These are phyloP conservation scores for Trochalopteron elliotii DNA, from an alignment of 2,113 vertebrate species.

Conservation along the genomic window DNA sequence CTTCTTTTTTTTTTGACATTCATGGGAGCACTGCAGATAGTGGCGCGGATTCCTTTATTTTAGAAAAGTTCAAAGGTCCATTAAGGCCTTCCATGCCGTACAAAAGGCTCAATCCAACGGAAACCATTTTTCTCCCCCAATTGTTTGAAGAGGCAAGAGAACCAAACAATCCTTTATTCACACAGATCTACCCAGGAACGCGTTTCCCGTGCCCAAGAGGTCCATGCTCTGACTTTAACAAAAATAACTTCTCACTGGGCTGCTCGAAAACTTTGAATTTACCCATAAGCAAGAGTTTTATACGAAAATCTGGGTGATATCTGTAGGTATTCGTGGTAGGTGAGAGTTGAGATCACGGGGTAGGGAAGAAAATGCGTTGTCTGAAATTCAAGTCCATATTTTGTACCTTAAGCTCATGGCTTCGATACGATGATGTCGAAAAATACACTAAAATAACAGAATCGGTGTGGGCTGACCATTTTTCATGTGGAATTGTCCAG, in stretches of 20 bases:
- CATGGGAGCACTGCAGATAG: constrained; percentile 33
- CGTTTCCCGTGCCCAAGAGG: constrained; percentile 11
- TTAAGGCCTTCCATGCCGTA: constrained; percentile 33
- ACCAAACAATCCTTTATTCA: constrained; percentile 59
- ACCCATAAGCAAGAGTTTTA: not conserved
- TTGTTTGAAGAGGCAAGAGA: constrained; percentile 58
- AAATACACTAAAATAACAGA: not conserved
- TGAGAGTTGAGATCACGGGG: accelerated
- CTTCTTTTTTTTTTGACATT: not conserved
- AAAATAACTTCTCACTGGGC: not conserved
- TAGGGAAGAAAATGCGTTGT: accelerated
- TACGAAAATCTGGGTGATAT: accelerated
- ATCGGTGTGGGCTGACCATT: accelerated
- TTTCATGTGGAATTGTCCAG: not conserved
- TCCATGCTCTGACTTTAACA: not conserved
- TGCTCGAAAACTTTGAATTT: not conserved
- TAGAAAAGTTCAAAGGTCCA: constrained; percentile 55
- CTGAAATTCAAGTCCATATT: not conserved
- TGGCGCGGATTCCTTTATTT: constrained; percentile 35
- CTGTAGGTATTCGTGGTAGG: not conserved
- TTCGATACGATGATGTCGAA: not conserved
- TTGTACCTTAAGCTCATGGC: not conserved
- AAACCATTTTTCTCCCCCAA: constrained; percentile 62
- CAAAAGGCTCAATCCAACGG: constrained; percentile 57
- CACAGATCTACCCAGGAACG: constrained; percentile 36